A percentile compares a stretch with the other conserved stretches of the same genome.
These are phyloP conservation scores for Scortum barcoo DNA, from an alignment of 2,113 vertebrate species.

Conservation along the genomic window DNA sequence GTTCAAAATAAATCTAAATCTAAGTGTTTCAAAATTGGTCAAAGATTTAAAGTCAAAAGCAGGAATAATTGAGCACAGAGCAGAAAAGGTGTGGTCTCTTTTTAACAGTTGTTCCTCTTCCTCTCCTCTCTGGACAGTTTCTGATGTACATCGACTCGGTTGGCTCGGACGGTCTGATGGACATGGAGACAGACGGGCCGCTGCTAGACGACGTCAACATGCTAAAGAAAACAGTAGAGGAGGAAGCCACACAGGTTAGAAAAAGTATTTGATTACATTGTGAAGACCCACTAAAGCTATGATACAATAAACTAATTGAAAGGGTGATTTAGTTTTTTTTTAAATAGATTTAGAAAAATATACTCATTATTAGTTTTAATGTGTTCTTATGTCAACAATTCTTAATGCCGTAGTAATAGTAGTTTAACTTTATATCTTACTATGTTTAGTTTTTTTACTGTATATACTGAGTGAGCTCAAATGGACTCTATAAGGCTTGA, in stretches of 20 bases:
- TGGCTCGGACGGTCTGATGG: slow-evolving; percentile 88
- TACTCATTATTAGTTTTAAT: background rate
- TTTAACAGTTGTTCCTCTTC: background rate
- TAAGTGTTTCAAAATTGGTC: background rate
- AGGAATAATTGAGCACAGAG: background rate
- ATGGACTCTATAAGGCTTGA: background rate
- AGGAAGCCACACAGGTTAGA: slow-evolving; percentile 92
- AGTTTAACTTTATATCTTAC: background rate
- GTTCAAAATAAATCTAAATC: background rate
- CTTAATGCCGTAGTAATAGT: background rate
- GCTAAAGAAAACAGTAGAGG: slow-evolving; percentile 91
- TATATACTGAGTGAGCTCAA: background rate
- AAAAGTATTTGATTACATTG: background rate
- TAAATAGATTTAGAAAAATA: background rate
- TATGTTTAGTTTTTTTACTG: background rate
- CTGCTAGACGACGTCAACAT: slow-evolving; percentile 91
- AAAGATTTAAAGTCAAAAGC: background rate
- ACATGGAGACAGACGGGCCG: slow-evolving; percentile 95
- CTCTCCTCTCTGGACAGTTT: slow-evolving; percentile 86
- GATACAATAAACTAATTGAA: background rate
- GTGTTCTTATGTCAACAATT: background rate
- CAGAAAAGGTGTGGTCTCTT: background rate
- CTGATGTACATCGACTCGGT: slow-evolving; percentile 86
- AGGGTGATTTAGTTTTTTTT: background rate
- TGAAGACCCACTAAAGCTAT: background rate